phyloP scores from a whole-genome alignment of 2,797 vertebrate species.

The Acanthurus leucopareius region DNA sequence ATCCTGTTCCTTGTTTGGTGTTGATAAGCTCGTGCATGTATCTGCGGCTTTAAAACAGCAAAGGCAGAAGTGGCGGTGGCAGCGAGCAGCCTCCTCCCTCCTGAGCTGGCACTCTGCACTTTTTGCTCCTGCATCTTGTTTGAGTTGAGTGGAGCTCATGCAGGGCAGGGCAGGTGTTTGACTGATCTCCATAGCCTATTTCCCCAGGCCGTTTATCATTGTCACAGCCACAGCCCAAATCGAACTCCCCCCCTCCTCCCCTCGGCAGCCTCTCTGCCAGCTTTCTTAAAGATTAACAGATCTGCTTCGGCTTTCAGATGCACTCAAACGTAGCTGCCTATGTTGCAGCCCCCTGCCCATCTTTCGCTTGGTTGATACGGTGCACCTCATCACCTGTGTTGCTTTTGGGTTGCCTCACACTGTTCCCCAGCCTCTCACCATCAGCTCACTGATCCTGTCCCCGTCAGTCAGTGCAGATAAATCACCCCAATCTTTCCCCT shows the following conservation, averaged over 20 bases:
- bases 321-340: slow-evolving; percentile 41
- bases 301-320: slow-evolving; percentile 56
- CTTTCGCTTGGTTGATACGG: slow-evolving; percentile 50
- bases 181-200: slow-evolving; percentile 74
- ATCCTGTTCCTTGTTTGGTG: slow-evolving; percentile 10
- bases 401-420: slow-evolving; percentile 34
- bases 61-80: slow-evolving; percentile 34
- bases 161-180: slow-evolving; percentile 79
- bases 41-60: slow-evolving; percentile 33
- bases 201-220: slow-evolving; percentile 80
- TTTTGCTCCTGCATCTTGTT: slow-evolving; percentile 76
- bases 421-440: slow-evolving; percentile 46
- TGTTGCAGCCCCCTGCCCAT: slow-evolving; percentile 34
- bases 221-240: slow-evolving; percentile 69
- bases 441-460: slow-evolving; percentile 40
- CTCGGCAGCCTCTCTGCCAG: slow-evolving; percentile 41
- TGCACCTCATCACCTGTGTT: slow-evolving; percentile 55
- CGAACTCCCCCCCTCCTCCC: slow-evolving; percentile 38
- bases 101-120: slow-evolving; percentile 51
- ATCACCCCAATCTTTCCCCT: slow-evolving; percentile 59
- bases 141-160: slow-evolving; percentile 72
- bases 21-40: slow-evolving; percentile 23
- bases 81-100: slow-evolving; percentile 30
- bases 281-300: slow-evolving; percentile 79
- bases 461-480: slow-evolving; percentile 65